Evolutionary conservation across 2,888 invertebrate genomes (phyloP).

Genomic region (Punctoribates punctum): DNA sequence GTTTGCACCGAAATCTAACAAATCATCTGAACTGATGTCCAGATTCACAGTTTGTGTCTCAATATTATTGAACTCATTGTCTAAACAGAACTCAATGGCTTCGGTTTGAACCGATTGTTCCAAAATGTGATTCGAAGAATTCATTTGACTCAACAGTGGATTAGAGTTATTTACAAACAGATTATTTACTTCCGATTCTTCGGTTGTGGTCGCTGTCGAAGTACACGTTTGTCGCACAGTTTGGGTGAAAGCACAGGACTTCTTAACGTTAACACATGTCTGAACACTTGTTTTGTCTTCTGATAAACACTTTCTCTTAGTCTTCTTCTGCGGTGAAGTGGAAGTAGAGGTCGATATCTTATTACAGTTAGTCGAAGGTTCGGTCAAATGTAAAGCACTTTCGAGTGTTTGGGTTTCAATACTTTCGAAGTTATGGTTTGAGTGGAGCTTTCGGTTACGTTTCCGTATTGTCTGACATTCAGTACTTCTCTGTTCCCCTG

Average conservation of each 20-base stretch:
- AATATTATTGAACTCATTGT: conserved; percentile 26
- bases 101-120: conserved; percentile 32
- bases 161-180: neutral
- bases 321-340: conserved; percentile 20
- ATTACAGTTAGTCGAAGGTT: neutral
- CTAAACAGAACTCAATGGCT: neutral
- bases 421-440: conserved; percentile 37
- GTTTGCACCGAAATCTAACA: conserved; percentile 28
- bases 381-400: conserved; percentile 28
- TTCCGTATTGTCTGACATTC: conserved; percentile 41
- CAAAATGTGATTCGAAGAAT: conserved; percentile 2
- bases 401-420: conserved; percentile 46
- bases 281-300: neutral
- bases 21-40: conserved; percentile 12
- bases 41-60: conserved; percentile 41
- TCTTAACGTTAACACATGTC: neutral
- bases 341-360: conserved; percentile 28
- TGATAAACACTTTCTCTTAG: neutral
- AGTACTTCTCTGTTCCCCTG: conserved; percentile 35
- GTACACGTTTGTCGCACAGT: neutral
- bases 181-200: neutral
- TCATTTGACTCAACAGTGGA: neutral
- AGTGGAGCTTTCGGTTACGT: conserved; percentile 23
- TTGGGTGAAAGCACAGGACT: conserved; percentile 36
- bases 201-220: neutral